Percentiles rank a stretch among this genome's conserved stretches.
These are phyloP conservation scores for Solen grandis DNA, from an alignment of 1,140 invertebrate species.

Conservation along the genomic window DNA sequence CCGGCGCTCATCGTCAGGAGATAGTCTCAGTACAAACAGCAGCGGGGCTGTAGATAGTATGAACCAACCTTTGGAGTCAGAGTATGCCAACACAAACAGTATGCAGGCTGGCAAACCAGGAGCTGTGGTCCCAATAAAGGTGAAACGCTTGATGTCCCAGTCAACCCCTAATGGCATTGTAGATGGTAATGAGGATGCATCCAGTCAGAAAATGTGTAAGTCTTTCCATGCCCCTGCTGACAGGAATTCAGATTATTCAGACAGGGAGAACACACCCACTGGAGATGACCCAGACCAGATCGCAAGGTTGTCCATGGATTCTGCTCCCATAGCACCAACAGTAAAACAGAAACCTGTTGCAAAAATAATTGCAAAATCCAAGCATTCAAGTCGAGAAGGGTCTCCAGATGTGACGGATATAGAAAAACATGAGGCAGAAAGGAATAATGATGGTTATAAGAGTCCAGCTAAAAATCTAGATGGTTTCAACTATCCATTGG, in stretches of 20 bases:
- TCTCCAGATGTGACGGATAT: conserved; percentile 71
- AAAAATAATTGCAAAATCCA: conserved; percentile 88
- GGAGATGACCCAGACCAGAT: conserved; percentile 57
- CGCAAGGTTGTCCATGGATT: conserved; percentile 46
- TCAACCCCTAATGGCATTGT: conserved; percentile 59
- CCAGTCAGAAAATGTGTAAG: conserved; percentile 85
- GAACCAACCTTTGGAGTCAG: conserved; percentile 43
- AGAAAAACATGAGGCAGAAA: conserved; percentile 70
- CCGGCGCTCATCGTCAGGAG: conserved; percentile 75
- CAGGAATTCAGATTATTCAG: conserved; percentile 56
- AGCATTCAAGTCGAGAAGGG: conserved; percentile 69
- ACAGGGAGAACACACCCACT: conserved; percentile 68
- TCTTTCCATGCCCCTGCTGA: conserved; percentile 84
- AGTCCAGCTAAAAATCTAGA: conserved; percentile 51
- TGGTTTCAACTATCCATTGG: conserved; percentile 47
- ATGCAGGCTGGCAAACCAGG: conserved; percentile 73
- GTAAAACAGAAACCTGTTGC: conserved; percentile 88
- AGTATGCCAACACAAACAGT: conserved; percentile 53
- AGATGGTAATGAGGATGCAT: conserved; percentile 61
- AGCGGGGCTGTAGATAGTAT: conserved; percentile 66
- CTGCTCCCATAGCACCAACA: conserved; percentile 89
- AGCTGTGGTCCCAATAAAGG: conserved; percentile 81
- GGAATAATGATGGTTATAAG: conserved; percentile 68
- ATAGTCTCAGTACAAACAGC: conserved; percentile 76
- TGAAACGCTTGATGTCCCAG: conserved; percentile 73